A percentile compares a stretch with the other conserved stretches of the same genome.
phyloP scores from a whole-genome alignment of 2,113 vertebrate species.

The Oncorhynchus gorbuscha region DNA sequence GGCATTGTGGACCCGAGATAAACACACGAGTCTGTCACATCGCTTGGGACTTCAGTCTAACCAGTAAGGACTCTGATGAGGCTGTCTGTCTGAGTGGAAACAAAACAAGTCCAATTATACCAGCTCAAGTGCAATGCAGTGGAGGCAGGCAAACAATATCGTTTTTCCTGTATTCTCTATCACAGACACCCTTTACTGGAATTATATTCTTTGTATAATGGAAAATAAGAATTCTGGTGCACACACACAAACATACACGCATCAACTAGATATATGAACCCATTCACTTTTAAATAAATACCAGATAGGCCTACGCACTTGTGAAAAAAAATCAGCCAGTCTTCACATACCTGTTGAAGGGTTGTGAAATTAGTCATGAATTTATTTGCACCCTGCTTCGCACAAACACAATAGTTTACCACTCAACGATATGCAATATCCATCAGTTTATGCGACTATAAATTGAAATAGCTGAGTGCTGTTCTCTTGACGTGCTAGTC shows the following conservation, averaged over 20 bases:
- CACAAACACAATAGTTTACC: not conserved
- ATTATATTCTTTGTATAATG: no score
- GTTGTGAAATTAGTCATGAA: not conserved
- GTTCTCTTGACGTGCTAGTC: no score
- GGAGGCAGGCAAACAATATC: not conserved
- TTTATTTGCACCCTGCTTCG: not conserved
- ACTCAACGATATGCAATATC: not conserved
- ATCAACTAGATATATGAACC: not conserved
- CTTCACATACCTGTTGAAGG: not conserved
- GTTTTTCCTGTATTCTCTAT: not conserved
- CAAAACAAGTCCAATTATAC: constrained; percentile 50
- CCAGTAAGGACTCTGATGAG: constrained; percentile 23
- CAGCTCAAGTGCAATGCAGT: constrained; percentile 9
- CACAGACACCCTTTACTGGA: not conserved
- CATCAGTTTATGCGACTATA: not conserved
- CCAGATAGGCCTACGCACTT: not conserved
- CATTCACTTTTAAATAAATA: not conserved
- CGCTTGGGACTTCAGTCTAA: constrained; percentile 52
- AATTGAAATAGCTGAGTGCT: no score
- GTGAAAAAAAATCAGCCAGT: not conserved
- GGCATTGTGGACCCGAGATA: constrained; percentile 11
- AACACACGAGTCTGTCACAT: constrained; percentile 46
- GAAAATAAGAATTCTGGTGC: no score
- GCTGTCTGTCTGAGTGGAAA: constrained; percentile 41
- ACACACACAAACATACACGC: no score